Evolutionary conservation across 2,888 invertebrate species (phyloP).

Genomic region (Sphecodes monilicornis): DNA sequence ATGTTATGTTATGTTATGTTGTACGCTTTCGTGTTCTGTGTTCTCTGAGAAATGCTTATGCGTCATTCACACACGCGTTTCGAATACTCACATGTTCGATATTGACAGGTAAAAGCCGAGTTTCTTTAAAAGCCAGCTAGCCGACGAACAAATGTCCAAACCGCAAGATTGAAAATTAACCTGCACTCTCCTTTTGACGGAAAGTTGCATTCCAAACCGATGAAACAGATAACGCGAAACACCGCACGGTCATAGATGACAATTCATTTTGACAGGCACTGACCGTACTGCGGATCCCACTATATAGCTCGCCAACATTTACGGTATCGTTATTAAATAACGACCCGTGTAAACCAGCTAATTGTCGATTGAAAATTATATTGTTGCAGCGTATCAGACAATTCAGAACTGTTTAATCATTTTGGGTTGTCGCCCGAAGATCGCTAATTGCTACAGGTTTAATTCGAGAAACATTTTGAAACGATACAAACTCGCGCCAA

Average conservation of each 20-base stretch:
- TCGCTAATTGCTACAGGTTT: neutral
- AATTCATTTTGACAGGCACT: constrained; percentile 42
- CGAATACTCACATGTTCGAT: constrained; percentile 74
- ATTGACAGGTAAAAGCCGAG: constrained; percentile 75
- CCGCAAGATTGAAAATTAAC: constrained; percentile 76
- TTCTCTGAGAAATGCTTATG: neutral
- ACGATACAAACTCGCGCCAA: constrained; percentile 34
- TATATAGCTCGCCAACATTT: neutral
- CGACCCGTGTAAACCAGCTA: neutral
- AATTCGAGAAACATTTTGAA: constrained; percentile 22
- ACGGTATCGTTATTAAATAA: neutral
- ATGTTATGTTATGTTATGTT: too few species aligned
- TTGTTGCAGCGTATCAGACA: neutral
- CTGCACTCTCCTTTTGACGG: constrained; percentile 74
- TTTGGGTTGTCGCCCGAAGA: too few species aligned
- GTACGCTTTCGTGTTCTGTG: neutral
- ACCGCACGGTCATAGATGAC: constrained; percentile 51
- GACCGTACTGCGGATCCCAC: constrained; percentile 14
- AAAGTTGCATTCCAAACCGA: constrained; percentile 77
- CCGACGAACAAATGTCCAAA: constrained; percentile 75
- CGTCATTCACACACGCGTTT: neutral
- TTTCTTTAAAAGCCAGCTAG: constrained; percentile 76
- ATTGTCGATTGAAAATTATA: neutral
- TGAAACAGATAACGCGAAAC: constrained; percentile 58
- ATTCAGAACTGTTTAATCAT: neutral